Conservation (phyloP, 2,113 vertebrate species). For the Myocastor coypus region DNA sequence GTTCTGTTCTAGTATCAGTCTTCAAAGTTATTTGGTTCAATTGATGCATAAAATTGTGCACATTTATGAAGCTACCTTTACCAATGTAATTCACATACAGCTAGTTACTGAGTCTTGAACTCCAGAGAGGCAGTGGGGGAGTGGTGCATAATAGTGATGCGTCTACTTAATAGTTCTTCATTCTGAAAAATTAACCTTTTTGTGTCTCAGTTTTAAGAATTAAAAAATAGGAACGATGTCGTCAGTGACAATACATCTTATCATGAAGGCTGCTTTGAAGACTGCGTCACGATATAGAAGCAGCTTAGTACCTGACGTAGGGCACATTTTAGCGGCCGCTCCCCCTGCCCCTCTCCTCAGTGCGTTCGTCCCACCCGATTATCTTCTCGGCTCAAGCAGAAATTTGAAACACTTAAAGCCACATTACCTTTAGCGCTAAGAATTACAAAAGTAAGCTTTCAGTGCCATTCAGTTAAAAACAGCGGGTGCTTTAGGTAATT, state of each 20-base stretch:
- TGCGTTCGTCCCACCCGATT: not conserved
- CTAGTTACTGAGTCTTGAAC: not conserved
- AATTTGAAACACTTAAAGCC: slow-evolving; percentile 13
- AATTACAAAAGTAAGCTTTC: not conserved
- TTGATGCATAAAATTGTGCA: not conserved
- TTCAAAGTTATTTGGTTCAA: not conserved
- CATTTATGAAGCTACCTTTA: not conserved
- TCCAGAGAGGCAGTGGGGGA: not conserved
- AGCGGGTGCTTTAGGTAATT: slow-evolving; percentile 26
- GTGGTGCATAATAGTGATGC: not conserved
- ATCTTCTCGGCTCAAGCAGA: not conserved
- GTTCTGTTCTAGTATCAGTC: not conserved
- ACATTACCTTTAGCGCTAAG: not conserved
- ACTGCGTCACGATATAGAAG: not conserved
- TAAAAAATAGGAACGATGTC: not conserved
- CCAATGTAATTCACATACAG: not conserved
- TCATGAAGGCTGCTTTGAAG: not conserved
- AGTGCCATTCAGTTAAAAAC: not conserved
- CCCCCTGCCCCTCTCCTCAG: not conserved
- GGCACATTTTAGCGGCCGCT: not conserved
- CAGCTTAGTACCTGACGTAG: not conserved
- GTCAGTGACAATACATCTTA: not conserved
- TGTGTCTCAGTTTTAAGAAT: not conserved
- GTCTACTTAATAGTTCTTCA: not conserved
- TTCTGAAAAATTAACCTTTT: not conserved